Conservation (phyloP, 2,888 invertebrate species). For the Mythimna vitellina region DNA sequence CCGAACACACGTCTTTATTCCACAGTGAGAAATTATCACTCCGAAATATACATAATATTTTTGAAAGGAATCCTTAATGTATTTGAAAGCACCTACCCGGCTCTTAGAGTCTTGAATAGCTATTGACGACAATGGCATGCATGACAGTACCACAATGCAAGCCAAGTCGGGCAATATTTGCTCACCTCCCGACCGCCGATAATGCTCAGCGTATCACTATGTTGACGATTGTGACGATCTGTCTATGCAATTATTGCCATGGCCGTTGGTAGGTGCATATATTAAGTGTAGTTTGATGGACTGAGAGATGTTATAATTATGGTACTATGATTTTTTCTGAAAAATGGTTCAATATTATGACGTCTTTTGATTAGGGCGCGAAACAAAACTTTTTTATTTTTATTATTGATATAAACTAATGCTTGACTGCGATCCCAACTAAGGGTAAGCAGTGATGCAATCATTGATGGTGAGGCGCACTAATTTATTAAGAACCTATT, state of each 20-base stretch:
- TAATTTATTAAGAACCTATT: too few species aligned
- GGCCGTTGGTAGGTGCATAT: conserved; percentile 28
- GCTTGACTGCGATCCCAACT: too few species aligned
- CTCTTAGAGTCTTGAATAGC: conserved; percentile 60
- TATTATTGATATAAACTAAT: too few species aligned
- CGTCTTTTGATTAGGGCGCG: too few species aligned
- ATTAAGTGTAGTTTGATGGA: conserved; percentile 1
- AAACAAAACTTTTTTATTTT: too few species aligned
- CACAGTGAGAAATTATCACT: neutral
- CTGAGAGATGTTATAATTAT: neutral
- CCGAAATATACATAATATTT: neutral
- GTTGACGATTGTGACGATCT: conserved; percentile 37
- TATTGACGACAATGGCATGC: conserved; percentile 63
- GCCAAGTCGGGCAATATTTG: conserved; percentile 67
- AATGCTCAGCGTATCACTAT: conserved; percentile 62
- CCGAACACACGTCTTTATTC: neutral
- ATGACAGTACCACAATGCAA: conserved; percentile 57
- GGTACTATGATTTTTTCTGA: neutral
- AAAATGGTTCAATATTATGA: neutral
- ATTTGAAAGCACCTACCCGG: conserved; percentile 6
- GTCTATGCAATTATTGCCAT: conserved; percentile 26
- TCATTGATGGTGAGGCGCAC: too few species aligned
- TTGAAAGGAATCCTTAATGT: neutral
- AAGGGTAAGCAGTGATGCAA: too few species aligned
- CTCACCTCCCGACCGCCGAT: conserved; percentile 59